Conservation (phyloP, 2,113 vertebrate species). For the Excalfactoria chinensis region DNA sequence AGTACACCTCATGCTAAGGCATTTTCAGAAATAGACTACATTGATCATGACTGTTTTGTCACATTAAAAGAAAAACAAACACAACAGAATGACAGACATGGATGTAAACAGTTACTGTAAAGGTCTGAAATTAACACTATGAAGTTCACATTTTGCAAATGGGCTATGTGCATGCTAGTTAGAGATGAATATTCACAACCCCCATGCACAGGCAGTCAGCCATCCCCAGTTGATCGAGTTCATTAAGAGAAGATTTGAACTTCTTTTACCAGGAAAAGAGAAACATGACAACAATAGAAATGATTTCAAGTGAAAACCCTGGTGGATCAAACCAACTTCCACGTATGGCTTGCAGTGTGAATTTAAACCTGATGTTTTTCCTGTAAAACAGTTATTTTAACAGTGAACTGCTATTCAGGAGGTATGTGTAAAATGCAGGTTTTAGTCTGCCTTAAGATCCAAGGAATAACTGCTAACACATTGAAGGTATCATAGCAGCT, state of each 20-base stretch:
- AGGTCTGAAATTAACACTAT: conserved; percentile 30
- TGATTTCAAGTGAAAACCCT: background rate
- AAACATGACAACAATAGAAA: background rate
- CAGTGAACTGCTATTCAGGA: background rate
- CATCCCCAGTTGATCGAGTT: background rate
- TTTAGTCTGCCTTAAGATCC: background rate
- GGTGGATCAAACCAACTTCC: background rate
- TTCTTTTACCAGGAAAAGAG: background rate
- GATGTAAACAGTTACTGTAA: conserved; percentile 20
- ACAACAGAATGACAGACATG: background rate
- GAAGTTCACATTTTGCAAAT: conserved; percentile 11
- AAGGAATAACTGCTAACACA: background rate
- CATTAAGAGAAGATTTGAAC: background rate
- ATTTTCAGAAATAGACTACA: background rate
- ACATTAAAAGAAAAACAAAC: background rate
- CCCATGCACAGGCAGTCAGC: background rate
- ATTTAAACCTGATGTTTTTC: background rate
- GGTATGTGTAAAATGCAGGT: background rate
- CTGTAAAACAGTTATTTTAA: background rate
- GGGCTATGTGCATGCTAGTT: background rate
- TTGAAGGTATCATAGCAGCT: background rate
- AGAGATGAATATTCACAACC: background rate
- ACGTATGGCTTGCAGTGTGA: background rate
- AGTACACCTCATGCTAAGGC: background rate
- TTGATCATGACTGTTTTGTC: background rate